phyloP scores from a whole-genome alignment of 2,888 invertebrate genomes.

The Crossocerus cetratus region DNA sequence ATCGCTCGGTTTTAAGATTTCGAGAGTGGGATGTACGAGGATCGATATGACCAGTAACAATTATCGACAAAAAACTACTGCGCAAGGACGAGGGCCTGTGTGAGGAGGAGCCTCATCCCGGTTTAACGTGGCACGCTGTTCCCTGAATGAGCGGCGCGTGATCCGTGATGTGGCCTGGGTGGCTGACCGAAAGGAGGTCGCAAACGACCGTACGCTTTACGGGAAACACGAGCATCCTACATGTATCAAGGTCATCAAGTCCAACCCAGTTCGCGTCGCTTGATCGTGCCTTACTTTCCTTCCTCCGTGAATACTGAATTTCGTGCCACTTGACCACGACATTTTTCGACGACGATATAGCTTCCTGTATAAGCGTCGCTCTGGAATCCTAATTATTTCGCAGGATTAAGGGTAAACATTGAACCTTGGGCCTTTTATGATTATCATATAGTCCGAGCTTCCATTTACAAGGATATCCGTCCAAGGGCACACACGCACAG shows the following conservation, averaged over 20 bases:
- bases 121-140: slow-evolving; percentile 12
- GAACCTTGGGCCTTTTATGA: too few species aligned
- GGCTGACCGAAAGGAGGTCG: slow-evolving; percentile 14
- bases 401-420: too few species aligned
- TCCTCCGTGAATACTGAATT: slow-evolving; percentile 5
- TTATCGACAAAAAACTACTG: neutral
- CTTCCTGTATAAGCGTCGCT: too few species aligned
- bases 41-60: neutral
- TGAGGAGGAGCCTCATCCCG: neutral
- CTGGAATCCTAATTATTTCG: too few species aligned
- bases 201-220: slow-evolving; percentile 9
- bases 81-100: too few species aligned
- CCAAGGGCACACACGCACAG: neutral
- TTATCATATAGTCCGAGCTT: too few species aligned
- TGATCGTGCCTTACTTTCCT: slow-evolving; percentile 15
- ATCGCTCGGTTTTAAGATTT: neutral
- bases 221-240: slow-evolving; percentile 15
- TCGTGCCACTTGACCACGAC: neutral
- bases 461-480: too few species aligned
- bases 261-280: slow-evolving; percentile 8
- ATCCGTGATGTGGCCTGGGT: slow-evolving; percentile 14
- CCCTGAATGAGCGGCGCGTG: neutral
- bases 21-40: neutral
- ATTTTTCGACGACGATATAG: neutral
- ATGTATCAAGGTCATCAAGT: slow-evolving; percentile 12